Percentiles rank a stretch among this genome's conserved stretches.
These are phyloP conservation scores for Dusona sp. DNA, from an alignment of 2,888 invertebrate species.

Conservation along the genomic window DNA sequence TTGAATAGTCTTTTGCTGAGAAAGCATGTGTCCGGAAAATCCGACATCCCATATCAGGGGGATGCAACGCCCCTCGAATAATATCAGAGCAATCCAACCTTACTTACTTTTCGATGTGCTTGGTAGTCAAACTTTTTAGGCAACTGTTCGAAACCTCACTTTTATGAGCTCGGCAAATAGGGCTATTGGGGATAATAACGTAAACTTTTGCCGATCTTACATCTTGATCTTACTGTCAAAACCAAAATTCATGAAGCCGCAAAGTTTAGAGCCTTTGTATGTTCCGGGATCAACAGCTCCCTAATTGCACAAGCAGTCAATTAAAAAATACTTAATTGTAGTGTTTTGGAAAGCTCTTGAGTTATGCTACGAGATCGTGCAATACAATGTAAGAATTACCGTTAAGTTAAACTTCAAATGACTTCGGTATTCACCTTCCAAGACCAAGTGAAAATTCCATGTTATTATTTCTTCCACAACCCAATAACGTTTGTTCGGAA, in stretches of 20 bases:
- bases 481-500: neutral
- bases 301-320: neutral
- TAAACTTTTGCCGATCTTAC: too few species aligned
- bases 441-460: neutral
- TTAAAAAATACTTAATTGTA: neutral
- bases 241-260: too few species aligned
- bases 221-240: too few species aligned
- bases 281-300: too few species aligned
- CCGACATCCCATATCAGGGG: slow-evolving; percentile 36
- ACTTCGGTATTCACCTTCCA: neutral
- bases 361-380: too few species aligned
- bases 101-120: slow-evolving; percentile 33
- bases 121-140: slow-evolving; percentile 16
- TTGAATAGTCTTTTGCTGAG: slow-evolving; percentile 58
- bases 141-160: neutral
- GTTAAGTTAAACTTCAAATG: neutral
- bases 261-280: too few species aligned
- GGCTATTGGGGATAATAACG: neutral
- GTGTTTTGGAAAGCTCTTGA: too few species aligned
- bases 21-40: slow-evolving; percentile 63
- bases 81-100: slow-evolving; percentile 34
- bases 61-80: slow-evolving; percentile 61
- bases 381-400: too few species aligned
- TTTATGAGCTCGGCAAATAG: neutral
- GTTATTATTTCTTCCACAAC: neutral